Evolutionary conservation across 1,140 invertebrate genomes (phyloP).

Genomic region (Platorchestia sp.): DNA sequence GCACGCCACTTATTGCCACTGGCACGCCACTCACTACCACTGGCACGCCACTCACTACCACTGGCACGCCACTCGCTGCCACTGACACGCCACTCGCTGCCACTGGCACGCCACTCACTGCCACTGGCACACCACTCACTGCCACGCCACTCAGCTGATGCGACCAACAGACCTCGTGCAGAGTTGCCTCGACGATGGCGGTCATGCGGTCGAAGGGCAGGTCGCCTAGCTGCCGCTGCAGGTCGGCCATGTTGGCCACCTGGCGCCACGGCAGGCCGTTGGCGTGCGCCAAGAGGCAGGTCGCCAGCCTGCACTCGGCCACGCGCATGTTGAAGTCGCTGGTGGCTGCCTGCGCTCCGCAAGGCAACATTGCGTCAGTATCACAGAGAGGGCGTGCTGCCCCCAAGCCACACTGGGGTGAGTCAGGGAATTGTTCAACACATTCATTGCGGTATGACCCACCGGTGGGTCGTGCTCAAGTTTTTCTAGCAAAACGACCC

Average conservation of each 20-base stretch:
- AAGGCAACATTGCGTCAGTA: too few relatives aligned
- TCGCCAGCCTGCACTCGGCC: constrained; percentile 76
- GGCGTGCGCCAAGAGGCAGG: constrained; percentile 81
- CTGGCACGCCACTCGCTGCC: neutral
- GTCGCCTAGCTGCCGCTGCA: constrained; percentile 3
- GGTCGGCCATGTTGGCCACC: constrained; percentile 38
- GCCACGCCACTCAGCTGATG: too few relatives aligned
- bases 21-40: neutral
- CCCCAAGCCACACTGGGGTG: too few relatives aligned
- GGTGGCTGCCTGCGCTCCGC: constrained; percentile 81
- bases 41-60: neutral
- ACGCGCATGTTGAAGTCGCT: constrained; percentile 89
- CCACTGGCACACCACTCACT: too few relatives aligned
- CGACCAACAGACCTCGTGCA: neutral
- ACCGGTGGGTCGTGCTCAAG: too few relatives aligned
- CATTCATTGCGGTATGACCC: too few relatives aligned
- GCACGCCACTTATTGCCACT: neutral
- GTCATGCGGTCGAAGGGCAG: constrained; percentile 12
- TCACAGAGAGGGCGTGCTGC: too few relatives aligned
- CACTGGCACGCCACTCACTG: too few relatives aligned
- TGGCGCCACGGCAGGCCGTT: neutral
- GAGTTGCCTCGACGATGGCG: neutral
- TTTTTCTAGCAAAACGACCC: too few relatives aligned
- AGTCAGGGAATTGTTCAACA: too few relatives aligned
- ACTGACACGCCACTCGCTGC: too few relatives aligned